phyloP scores from a whole-genome alignment of 2,113 vertebrate species.

The Felis catus region DNA sequence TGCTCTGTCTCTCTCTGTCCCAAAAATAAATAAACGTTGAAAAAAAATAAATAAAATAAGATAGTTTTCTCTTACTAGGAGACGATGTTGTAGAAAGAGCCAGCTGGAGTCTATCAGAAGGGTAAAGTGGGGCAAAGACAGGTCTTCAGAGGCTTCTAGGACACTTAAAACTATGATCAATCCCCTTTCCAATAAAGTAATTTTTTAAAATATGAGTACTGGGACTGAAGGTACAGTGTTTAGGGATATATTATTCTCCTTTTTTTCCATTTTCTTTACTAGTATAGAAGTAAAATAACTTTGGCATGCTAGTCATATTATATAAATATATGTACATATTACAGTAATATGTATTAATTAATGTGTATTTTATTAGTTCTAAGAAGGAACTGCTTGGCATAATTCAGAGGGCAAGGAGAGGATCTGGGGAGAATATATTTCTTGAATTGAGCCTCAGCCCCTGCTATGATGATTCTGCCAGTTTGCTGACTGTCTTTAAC shows the following conservation, averaged over 20 bases:
- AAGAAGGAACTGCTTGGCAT: background rate
- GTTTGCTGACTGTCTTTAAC: background rate
- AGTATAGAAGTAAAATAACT: background rate
- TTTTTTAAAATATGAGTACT: background rate
- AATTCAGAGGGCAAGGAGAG: background rate
- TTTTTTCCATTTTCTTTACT: background rate
- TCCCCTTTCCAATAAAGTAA: background rate
- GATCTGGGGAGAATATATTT: background rate
- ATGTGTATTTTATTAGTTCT: background rate
- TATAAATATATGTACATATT: background rate
- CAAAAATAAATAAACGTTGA: no score
- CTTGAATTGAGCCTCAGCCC: background rate
- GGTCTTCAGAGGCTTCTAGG: background rate
- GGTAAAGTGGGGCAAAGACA: background rate
- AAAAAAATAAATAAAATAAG: background rate
- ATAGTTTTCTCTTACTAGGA: background rate
- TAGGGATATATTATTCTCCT: background rate
- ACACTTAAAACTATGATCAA: background rate
- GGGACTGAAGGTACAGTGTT: background rate
- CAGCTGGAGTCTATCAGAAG: background rate
- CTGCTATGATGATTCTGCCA: background rate
- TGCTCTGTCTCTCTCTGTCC: no score
- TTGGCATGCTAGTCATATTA: background rate
- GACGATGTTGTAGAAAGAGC: background rate
- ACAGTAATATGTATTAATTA: background rate